Base-by-base conservation (phyloP, 2,888 invertebrate genomes). In the Eugnorisma glareosa region DNA sequence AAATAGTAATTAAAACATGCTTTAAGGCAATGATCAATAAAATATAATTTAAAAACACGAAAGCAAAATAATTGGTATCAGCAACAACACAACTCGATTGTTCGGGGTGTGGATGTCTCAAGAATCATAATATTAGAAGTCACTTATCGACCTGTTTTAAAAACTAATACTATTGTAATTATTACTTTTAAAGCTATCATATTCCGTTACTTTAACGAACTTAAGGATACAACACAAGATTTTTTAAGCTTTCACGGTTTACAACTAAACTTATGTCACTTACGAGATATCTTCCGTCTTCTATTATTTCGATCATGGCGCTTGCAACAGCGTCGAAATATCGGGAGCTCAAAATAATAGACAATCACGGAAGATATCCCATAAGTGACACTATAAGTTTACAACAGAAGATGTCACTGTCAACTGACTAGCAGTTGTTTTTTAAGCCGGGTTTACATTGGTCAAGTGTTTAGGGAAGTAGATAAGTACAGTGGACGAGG, bases 1-100 rank as follows among this genome's bases (percentile, higher is more conserved):
- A 54, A 54, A 76, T 64, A 69, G 11, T 51, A 21, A 69, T 74
- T 54, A 74, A 67, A 75, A 80, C 37, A 51, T 51, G 67, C 43
- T n/a, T 21, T 67, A 67, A 45, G 8, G 31, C 64, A 64, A 73
- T 73, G 11, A 51, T 51, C 21, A 71, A 8, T 40, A 69, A 31
- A 68, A 79, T 24, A 71, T 18, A n/a, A 77, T 35, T 77, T 40
- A 21, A 66, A 76, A 69, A 61, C 28, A n/a, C 1, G 11, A 6
- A 43, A 18, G 18, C 10, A 13, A 31, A 63, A 37, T 11, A 40
- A 45, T 18, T 57, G 28, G 28, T 57, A 37, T 37, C 37, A 37
- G 37, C 24, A 37, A 40, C 64, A n/a, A 35, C n/a, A 64, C n/a
- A 37, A n/a, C n/a, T 24, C 35, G 3, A 59, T 3, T 31, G 10